These are phyloP conservation scores for Emys orbicularis DNA, from an alignment of 2,797 vertebrate species.

Conservation along the genomic window DNA sequence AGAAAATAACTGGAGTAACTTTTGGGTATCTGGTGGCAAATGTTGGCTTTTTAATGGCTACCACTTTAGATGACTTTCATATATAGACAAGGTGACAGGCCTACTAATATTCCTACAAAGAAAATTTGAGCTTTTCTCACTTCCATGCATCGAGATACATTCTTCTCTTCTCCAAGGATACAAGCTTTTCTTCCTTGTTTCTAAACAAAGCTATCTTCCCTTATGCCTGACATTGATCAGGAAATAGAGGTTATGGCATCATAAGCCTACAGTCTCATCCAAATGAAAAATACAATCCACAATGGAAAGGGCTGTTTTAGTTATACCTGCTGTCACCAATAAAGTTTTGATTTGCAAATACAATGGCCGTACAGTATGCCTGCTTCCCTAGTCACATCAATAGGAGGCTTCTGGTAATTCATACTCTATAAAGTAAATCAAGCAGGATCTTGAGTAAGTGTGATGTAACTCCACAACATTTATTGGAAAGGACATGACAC, in stretches of 20 bases:
- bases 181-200: background rate
- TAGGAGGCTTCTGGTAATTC: background rate
- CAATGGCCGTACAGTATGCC: background rate
- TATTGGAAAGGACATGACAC: background rate
- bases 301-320: background rate
- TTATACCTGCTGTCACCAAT: background rate
- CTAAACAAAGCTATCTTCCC: slow-evolving; percentile 10
- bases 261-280: background rate
- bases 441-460: background rate
- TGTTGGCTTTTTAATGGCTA: background rate
- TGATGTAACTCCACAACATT: background rate
- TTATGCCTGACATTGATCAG: background rate
- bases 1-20: background rate
- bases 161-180: rapidly evolving
- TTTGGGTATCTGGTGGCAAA: background rate
- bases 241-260: background rate
- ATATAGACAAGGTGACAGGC: background rate
- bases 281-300: background rate
- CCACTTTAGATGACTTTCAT: background rate
- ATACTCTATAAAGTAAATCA: background rate
- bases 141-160: background rate
- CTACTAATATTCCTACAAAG: background rate
- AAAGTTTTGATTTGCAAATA: background rate
- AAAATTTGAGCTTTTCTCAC: background rate
- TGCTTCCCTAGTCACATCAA: background rate